A percentile compares a stretch with the other conserved stretches of the same genome.
phyloP scores from a whole-genome alignment of 2,797 vertebrate genomes.

The Lagodon rhomboides region DNA sequence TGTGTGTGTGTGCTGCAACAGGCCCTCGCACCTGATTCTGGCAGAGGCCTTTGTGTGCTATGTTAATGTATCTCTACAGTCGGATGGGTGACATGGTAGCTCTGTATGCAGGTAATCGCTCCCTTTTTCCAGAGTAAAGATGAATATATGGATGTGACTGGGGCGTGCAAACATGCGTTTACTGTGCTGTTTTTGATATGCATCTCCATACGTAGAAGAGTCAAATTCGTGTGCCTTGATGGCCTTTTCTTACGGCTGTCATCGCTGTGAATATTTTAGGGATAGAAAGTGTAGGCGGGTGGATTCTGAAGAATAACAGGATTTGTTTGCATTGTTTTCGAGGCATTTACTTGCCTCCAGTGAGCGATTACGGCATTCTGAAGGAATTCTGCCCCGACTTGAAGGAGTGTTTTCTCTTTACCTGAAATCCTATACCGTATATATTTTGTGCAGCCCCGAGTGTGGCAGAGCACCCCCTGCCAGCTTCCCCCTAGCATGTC shows the following conservation, averaged over 20 bases:
- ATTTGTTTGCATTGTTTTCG: not conserved
- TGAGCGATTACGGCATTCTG: not conserved
- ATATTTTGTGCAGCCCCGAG: not conserved
- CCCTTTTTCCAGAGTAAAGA: conserved; percentile 19
- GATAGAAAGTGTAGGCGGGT: not conserved
- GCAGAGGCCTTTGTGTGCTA: conserved; percentile 54
- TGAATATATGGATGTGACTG: conserved; percentile 8
- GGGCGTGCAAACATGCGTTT: not conserved
- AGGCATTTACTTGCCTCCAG: not conserved
- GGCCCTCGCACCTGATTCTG: conserved; percentile 30
- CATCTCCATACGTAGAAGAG: not conserved
- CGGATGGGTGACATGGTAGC: conserved; percentile 19
- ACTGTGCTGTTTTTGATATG: not conserved
- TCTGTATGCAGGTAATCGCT: conserved; percentile 9
- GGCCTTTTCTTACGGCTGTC: not conserved
- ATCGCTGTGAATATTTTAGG: not conserved
- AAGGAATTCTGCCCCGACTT: not conserved
- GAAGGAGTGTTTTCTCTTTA: not conserved
- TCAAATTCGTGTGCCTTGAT: not conserved
- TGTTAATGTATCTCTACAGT: conserved; percentile 48
- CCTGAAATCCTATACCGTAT: not conserved
- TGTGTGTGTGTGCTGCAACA: conserved; percentile 13
- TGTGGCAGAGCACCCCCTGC: not conserved
- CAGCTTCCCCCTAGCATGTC: not conserved
- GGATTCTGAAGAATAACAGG: not conserved